These are phyloP conservation scores for Drosophila mauritiana DNA, from an alignment of 1,140 invertebrate species.

Conservation along the genomic window DNA sequence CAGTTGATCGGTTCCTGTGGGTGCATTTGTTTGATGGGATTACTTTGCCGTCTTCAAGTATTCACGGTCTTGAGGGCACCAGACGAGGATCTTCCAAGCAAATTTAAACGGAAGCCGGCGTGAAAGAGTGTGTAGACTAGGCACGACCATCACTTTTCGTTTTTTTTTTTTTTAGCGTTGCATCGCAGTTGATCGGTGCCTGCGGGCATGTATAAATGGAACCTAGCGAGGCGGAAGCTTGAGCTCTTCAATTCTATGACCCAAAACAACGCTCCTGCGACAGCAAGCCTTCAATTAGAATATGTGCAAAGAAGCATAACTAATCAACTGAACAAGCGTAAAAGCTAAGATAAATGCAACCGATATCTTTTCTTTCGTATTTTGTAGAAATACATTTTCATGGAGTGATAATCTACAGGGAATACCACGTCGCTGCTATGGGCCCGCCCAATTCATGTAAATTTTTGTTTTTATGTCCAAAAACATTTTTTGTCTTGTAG, in stretches of 20 bases:
- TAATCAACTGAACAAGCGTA: constrained; percentile 22
- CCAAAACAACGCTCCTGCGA: constrained; percentile 10
- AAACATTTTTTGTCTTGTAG: constrained; percentile 63
- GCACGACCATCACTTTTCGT: constrained; percentile 49
- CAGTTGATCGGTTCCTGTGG: constrained; percentile 77
- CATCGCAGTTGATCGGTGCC: constrained; percentile 79
- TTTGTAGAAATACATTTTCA: constrained; percentile 76
- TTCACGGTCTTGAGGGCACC: constrained; percentile 15
- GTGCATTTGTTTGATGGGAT: constrained; percentile 35
- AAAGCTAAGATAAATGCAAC: constrained; percentile 41
- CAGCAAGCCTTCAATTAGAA: constrained; percentile 22
- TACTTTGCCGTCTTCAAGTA: constrained; percentile 8
- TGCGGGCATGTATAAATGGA: constrained; percentile 45
- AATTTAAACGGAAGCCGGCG: constrained; percentile 9
- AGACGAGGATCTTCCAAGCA: background rate
- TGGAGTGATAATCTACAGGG: constrained; percentile 8
- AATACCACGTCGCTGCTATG: background rate
- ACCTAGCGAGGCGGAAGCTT: background rate
- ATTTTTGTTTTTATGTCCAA: constrained; percentile 37
- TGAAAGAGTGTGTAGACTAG: constrained; percentile 33
- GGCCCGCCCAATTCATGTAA: constrained; percentile 37
- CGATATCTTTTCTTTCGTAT: constrained; percentile 62
- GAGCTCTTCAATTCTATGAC: constrained; percentile 12
- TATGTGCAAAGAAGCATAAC: constrained; percentile 5
- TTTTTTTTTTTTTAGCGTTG: constrained; percentile 68